These are phyloP conservation scores for Ictalurus furcatus DNA, from an alignment of 2,113 vertebrate genomes.

Conservation along the genomic window DNA sequence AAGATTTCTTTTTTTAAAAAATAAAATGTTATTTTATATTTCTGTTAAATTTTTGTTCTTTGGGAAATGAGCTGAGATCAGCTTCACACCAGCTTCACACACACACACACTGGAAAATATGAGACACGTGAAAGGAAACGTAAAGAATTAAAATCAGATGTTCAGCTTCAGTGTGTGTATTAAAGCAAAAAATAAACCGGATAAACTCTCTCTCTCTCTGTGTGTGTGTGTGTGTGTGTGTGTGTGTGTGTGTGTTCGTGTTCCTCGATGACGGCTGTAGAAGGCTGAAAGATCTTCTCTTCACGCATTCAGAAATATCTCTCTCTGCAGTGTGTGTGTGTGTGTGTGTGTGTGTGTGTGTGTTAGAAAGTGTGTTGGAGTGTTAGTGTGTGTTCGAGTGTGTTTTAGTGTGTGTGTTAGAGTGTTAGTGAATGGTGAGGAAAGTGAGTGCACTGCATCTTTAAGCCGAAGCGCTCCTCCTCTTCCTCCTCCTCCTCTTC, in stretches of 20 bases:
- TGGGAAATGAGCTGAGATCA: not conserved
- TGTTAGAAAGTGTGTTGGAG: too few species aligned
- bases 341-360: too few species aligned
- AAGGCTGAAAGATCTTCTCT: not conserved
- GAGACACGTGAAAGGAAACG: not conserved
- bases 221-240: too few species aligned
- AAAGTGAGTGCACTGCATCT: constrained; percentile 61
- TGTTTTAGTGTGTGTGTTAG: not conserved
- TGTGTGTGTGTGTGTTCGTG: not conserved
- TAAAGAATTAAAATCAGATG: not conserved
- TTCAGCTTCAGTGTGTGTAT: not conserved
- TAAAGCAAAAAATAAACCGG: too few species aligned
- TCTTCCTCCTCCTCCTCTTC: constrained; percentile 59
- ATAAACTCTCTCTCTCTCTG: not conserved
- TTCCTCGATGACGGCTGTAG: not conserved
- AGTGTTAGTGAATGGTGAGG: not conserved
- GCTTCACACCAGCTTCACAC: not conserved
- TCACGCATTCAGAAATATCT: not conserved
- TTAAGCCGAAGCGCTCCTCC: constrained; percentile 63
- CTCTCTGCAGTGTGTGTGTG: not conserved
- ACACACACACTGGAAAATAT: not conserved
- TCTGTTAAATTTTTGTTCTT: not conserved
- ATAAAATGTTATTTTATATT: not conserved
- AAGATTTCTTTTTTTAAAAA: not conserved
- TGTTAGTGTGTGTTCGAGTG: too few species aligned